These are phyloP conservation scores for Platichthys stellatus DNA, from an alignment of 2,113 vertebrate genomes.

Conservation along the genomic window DNA sequence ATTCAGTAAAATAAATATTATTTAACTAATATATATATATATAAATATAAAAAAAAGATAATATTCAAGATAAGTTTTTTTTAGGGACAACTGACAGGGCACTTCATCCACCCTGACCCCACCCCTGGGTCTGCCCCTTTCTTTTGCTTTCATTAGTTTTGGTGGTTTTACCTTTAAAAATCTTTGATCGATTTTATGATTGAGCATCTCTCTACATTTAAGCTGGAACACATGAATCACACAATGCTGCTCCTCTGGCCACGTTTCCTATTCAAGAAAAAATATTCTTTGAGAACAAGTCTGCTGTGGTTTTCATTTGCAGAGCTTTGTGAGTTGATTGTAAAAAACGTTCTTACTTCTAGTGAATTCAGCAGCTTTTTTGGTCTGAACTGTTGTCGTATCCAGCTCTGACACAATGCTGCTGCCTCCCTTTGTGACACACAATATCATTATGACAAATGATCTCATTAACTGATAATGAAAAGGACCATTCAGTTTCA, in stretches of 20 bases:
- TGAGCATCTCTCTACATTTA: neutral
- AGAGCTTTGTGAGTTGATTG: neutral
- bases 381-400: neutral
- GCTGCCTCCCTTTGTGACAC: neutral
- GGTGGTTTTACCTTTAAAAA: neutral
- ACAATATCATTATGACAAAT: constrained; percentile 47
- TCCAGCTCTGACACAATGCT: neutral
- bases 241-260: neutral
- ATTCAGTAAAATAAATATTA: too few relatives aligned
- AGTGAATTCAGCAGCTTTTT: neutral
- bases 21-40: too few relatives aligned
- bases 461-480: constrained; percentile 53
- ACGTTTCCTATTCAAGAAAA: neutral
- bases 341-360: neutral
- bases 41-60: too few relatives aligned
- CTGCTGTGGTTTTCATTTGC: neutral
- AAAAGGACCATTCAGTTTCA: constrained; percentile 21
- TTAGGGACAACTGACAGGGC: too few relatives aligned
- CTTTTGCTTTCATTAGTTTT: neutral
- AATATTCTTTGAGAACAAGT: neutral
- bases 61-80: too few relatives aligned
- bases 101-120: too few relatives aligned
- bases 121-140: too few relatives aligned
- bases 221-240: neutral
- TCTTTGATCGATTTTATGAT: neutral